phyloP scores from a whole-genome alignment of 2,797 vertebrate genomes.

The Eleutherodactylus coqui region DNA sequence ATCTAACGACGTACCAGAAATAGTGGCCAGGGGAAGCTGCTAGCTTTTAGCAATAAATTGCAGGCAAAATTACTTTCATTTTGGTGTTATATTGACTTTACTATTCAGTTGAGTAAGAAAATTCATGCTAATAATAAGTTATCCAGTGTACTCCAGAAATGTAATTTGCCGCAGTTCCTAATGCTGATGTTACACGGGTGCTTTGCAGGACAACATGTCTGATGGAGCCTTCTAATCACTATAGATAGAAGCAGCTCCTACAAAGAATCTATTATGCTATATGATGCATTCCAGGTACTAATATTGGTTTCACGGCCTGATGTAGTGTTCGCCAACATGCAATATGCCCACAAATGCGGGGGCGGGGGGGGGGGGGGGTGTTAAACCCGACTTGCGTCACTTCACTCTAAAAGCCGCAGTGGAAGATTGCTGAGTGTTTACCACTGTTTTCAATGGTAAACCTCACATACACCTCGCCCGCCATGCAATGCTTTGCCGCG shows the following conservation, averaged over 20 bases:
- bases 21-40: too few species aligned
- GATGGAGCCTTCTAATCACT: not conserved
- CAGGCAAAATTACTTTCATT: not conserved
- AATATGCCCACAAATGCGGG: too few species aligned
- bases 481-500: too few species aligned
- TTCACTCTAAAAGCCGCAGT: too few species aligned
- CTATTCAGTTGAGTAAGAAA: conserved; percentile 7
- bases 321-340: too few species aligned
- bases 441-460: too few species aligned
- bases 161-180: not conserved
- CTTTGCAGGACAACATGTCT: not conserved
- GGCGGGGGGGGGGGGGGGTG: too few species aligned
- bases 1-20: not conserved
- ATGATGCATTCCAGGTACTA: not conserved
- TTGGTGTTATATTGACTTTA: conserved; percentile 17
- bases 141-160: not conserved
- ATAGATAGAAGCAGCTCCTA: not conserved
- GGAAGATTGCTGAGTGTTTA: too few species aligned
- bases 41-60: not conserved
- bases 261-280: not conserved
- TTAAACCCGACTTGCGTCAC: too few species aligned
- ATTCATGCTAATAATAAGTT: conserved; percentile 6
- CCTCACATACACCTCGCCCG: too few species aligned
- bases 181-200: not conserved
- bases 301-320: too few species aligned